Evolutionary conservation across 2,888 invertebrate species (phyloP), one percentile per base, ranked within the genome.

Genomic region (Platycheirus rosarum): DNA sequence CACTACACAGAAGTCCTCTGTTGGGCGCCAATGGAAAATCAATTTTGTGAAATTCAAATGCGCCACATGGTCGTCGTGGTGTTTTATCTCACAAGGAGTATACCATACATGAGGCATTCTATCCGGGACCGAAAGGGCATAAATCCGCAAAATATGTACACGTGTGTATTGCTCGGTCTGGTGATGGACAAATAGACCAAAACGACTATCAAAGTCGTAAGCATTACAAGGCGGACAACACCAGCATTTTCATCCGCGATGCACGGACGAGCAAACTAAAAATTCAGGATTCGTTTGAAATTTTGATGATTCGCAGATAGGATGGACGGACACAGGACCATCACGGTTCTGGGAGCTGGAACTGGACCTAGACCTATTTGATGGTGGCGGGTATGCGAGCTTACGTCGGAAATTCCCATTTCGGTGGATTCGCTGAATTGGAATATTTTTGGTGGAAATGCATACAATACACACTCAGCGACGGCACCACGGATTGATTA

Each of bases 211-310:
- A 57, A 63, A 77, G 40, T 63, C 48, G 65, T 79, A 73, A 66
- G 53, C 62, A 16, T 32, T 32, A 42, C 16, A 8, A 5, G 18
- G n/a, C 57, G 7, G 4, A 5, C 29, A 35, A 13, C 35, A 35
- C 53, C 53, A 53, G 35, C 53, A 57, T 40, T 57, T 57, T 57
- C 23, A 13, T 55, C 55, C 55, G 13, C 8, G 37, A 32, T 60
- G 62, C 37, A n/a, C 26, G 2, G 11, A 32, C 6, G n/a, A n/a
- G n/a, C n/a, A 8, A 5, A 55, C 70, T 66, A 75, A 71, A 80
- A 75, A 70, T 70, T 32, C 70, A 66, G 66, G 62, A 75, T 66
- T 53, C 79, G 57, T 80, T 65, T 70, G 49, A 62, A 80, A 80
- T 60, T 66, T 65, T 46, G 69, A 65, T 70, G 69, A 57, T 18